Evolutionary conservation across 2,888 invertebrate genomes (phyloP), one percentile per base, ranked within the genome.

Genomic region (Rhodophaea formosa): DNA sequence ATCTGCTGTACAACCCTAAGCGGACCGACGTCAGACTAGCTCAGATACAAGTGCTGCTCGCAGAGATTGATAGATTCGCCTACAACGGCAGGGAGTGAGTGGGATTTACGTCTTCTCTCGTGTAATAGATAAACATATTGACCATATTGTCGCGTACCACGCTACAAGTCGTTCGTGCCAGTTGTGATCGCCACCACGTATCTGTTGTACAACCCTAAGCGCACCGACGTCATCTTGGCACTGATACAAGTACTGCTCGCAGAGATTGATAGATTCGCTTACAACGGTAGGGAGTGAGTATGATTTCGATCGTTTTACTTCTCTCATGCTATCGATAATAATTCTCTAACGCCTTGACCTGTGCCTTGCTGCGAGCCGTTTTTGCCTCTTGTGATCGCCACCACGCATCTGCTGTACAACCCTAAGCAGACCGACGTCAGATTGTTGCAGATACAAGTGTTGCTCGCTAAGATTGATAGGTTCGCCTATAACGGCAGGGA

Each of bases 401-500:
- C 97, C 10, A 99, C 99, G 0, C 99, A 99, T 84, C 91, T 99
- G 49, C 88, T 99, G 8, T 99, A 96, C 82, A 99, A 99, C 91
- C 98, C 97, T 0, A 94, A 90, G 66, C 92, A 99, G 43, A 94
- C 96, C 16, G 99, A 99, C 80, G 94, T 99, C 0, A 94, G 98
- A 67, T 88, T 99, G 35, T 98, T 97, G 0, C 99, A 99, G 86
- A 90, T 96, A 43, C 95, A 96, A 72, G 79, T 97, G 39, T 88
- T 99, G 8, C 86, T 99, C 10, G 94, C 97, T 0, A 97, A 98
- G 83, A 88, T 99, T 5, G 96, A 97, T 66, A 92, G 95, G 68
- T 93, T 97, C 66, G 94, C 97, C 0, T 94, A 92, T 70, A 77
- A 76, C 44, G 78, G 78, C 0, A 71, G 64, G 56, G 72, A 80